These are phyloP conservation scores for Sthenelais limicola DNA, from an alignment of 2,888 invertebrate genomes.

Conservation along the genomic window DNA sequence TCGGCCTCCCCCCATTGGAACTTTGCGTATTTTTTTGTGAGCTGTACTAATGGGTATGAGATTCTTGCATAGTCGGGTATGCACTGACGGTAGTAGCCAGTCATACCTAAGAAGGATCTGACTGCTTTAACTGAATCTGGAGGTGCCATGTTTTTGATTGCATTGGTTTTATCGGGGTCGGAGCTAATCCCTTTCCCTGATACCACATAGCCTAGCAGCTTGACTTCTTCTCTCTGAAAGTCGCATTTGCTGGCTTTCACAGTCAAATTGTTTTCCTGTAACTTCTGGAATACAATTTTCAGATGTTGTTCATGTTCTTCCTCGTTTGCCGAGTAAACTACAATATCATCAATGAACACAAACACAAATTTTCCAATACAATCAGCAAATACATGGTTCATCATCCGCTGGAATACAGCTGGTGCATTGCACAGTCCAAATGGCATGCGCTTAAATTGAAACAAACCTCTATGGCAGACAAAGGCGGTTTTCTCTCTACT, in stretches of 20 bases:
- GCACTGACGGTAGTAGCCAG: conserved; percentile 41
- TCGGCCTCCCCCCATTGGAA: conserved; percentile 28
- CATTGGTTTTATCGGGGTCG: conserved; percentile 46
- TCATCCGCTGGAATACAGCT: conserved; percentile 43
- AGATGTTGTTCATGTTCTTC: conserved; percentile 39
- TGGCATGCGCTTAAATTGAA: conserved; percentile 43
- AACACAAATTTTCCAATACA: conserved; percentile 15
- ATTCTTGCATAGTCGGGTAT: conserved; percentile 37
- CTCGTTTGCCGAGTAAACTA: conserved; percentile 13
- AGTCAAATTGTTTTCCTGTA: conserved; percentile 1
- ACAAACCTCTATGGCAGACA: conserved; percentile 48
- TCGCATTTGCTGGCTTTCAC: conserved; percentile 14
- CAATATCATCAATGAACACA: conserved; percentile 43
- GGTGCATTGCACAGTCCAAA: conserved; percentile 45
- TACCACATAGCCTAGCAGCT: conserved; percentile 51
- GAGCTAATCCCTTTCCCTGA: conserved; percentile 42
- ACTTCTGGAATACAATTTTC: conserved; percentile 1
- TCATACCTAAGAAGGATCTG: conserved; percentile 42
- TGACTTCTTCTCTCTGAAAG: conserved; percentile 3
- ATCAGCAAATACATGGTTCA: conserved; percentile 36
- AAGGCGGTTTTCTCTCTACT: conserved; percentile 45
- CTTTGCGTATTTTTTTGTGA: conserved; percentile 22
- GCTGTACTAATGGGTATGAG: conserved; percentile 19
- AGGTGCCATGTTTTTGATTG: conserved; percentile 8
- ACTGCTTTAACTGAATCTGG: conserved; percentile 29